Evolutionary conservation across 2,113 vertebrate genomes (phyloP).

Genomic region (Heloderma charlesbogerti): DNA sequence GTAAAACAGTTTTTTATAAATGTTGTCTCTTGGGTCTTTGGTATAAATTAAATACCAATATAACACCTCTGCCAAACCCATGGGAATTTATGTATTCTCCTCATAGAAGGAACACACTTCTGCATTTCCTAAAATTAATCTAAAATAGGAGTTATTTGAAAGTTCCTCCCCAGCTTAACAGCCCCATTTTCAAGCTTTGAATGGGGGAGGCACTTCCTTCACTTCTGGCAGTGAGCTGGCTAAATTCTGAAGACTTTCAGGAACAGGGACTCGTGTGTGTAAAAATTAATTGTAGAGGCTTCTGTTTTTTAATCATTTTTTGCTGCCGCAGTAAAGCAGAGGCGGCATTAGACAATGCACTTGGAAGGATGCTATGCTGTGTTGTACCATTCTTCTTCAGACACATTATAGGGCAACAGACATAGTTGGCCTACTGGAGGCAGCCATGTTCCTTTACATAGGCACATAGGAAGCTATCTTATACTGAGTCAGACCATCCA

Average conservation of each 20-base stretch:
- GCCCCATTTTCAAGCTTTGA: background rate
- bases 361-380: background rate
- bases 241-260: background rate
- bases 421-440: background rate
- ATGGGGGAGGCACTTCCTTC: background rate
- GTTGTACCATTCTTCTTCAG: background rate
- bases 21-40: constrained; percentile 6
- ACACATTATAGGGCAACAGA: background rate
- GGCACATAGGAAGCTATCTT: no score
- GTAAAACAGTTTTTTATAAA: constrained; percentile 3
- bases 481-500: no score
- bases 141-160: background rate
- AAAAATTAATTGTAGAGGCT: background rate
- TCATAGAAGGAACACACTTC: background rate
- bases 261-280: no score
- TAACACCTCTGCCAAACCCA: background rate
- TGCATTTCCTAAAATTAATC: background rate
- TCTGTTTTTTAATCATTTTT: background rate
- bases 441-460: background rate
- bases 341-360: background rate
- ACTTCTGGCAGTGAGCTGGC: background rate
- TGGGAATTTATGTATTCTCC: background rate
- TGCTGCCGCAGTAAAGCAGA: background rate
- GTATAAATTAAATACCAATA: background rate
- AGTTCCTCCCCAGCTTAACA: no score